A percentile compares a stretch with the other conserved stretches of the same genome.
Evolutionary conservation across 2,797 vertebrate species (phyloP).

Genomic region (Gastrophryne carolinensis): DNA sequence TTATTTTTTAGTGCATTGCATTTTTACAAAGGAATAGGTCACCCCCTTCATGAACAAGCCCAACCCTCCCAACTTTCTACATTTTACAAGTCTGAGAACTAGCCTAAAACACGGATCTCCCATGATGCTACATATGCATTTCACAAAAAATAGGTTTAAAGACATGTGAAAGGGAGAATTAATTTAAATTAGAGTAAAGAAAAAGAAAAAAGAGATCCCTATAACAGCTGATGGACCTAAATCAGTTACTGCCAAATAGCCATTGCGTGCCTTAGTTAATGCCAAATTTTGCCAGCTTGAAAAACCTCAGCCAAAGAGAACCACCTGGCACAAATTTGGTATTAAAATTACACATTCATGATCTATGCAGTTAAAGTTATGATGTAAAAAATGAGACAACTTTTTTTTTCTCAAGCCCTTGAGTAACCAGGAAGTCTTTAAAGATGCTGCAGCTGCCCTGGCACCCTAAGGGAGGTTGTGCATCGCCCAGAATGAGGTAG

Average conservation of each 20-base stretch:
- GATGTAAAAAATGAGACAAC: slow-evolving; percentile 71
- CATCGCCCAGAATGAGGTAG: slow-evolving; percentile 82
- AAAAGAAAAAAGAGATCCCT: slow-evolving; percentile 49
- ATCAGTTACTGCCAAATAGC: slow-evolving; percentile 58
- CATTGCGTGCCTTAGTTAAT: slow-evolving; percentile 40
- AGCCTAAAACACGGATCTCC: slow-evolving; percentile 64
- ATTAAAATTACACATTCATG: slow-evolving; percentile 74
- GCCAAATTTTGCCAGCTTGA: slow-evolving; percentile 44
- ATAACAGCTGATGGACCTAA: slow-evolving; percentile 54
- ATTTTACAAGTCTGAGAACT: slow-evolving; percentile 70
- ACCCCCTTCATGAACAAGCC: slow-evolving; percentile 49
- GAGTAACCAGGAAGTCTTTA: slow-evolving; percentile 28
- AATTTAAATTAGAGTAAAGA: slow-evolving; percentile 38
- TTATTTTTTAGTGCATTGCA: slow-evolving; percentile 84
- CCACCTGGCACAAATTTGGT: slow-evolving; percentile 70
- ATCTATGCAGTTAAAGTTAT: slow-evolving; percentile 62
- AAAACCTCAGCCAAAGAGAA: slow-evolving; percentile 57
- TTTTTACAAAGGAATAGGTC: slow-evolving; percentile 73
- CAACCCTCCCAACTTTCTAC: slow-evolving; percentile 59
- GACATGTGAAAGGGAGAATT: slow-evolving; percentile 40
- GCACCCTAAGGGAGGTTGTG: slow-evolving; percentile 64
- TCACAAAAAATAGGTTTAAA: slow-evolving; percentile 61
- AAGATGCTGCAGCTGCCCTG: slow-evolving; percentile 27
- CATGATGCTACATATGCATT: slow-evolving; percentile 62
- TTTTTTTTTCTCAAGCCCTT: slow-evolving; percentile 67